A percentile compares a stretch with the other conserved stretches of the same genome.
Evolutionary conservation across 2,797 vertebrate genomes (phyloP).

Genomic region (Sebastes diaconus): DNA sequence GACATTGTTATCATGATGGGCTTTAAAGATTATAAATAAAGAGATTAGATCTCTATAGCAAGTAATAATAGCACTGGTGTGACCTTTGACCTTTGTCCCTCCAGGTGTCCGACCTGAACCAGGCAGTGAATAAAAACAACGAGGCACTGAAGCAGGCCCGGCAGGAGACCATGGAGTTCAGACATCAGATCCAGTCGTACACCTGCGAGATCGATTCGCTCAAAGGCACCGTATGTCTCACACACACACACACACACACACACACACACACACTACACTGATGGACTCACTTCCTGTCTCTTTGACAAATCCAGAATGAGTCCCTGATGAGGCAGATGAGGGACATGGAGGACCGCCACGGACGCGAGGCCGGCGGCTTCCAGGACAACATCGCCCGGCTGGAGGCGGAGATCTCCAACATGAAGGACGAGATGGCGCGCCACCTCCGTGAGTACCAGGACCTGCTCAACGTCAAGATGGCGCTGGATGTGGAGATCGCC

Average conservation of each 20-base stretch:
- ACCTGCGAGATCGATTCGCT: constrained; percentile 96
- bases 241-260: background rate
- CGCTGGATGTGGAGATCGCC: constrained; percentile 94
- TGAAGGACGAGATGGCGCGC: constrained; percentile 97
- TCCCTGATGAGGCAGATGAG: constrained; percentile 92
- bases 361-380: constrained; percentile 84
- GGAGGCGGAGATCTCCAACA: constrained; percentile 91
- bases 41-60: background rate
- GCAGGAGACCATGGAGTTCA: constrained; percentile 95
- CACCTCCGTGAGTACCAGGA: constrained; percentile 96
- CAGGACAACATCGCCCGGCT: constrained; percentile 89
- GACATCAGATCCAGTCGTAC: constrained; percentile 97
- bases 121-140: constrained; percentile 93
- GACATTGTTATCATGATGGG: background rate
- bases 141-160: constrained; percentile 91
- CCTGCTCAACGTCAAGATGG: constrained; percentile 96
- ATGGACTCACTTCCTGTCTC: background rate
- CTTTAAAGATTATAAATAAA: too few species aligned
- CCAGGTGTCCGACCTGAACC: constrained; percentile 93
- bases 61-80: background rate
- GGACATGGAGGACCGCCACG: constrained; percentile 93
- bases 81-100: constrained; percentile 19
- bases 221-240: constrained; percentile 88
- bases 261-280: background rate
- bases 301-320: constrained; percentile 81